phyloP scores from a whole-genome alignment of 1,140 invertebrate species.

The Drosophila orena region DNA sequence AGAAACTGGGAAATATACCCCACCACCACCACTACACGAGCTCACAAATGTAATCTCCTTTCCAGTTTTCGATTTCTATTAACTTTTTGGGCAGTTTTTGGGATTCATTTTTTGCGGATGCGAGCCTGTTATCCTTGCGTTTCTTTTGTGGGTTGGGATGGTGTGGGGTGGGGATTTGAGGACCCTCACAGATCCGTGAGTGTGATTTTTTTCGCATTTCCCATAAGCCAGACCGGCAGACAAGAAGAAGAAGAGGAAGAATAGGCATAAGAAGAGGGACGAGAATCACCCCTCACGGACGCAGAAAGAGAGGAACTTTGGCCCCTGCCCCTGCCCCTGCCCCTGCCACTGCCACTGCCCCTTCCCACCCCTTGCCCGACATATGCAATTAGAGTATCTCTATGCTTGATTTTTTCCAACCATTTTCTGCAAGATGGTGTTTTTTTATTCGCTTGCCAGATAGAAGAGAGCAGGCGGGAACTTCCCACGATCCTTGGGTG shows the following conservation, averaged over 20 bases:
- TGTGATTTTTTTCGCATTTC: conserved; percentile 44
- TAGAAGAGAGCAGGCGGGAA: conserved; percentile 49
- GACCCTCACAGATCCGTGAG: conserved; percentile 31
- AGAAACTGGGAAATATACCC: background rate
- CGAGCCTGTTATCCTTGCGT: conserved; percentile 28
- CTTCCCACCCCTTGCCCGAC: conserved; percentile 1
- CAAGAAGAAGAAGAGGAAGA: conserved; percentile 6
- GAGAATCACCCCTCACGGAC: conserved; percentile 28
- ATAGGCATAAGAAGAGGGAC: background rate
- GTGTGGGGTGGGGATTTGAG: background rate
- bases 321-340: background rate
- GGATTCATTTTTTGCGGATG: conserved; percentile 17
- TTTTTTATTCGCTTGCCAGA: conserved; percentile 3
- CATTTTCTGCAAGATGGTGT: conserved; percentile 30
- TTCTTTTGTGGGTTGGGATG: background rate
- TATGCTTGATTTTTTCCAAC: conserved; percentile 40
- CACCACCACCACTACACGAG: background rate
- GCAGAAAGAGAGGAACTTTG: conserved; percentile 34
- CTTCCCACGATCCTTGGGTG: conserved; percentile 78
- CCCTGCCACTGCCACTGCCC: conserved; percentile 3
- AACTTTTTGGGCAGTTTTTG: conserved; percentile 19
- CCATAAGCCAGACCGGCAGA: conserved; percentile 40
- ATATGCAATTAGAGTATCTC: conserved; percentile 57
- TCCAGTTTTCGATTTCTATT: conserved; percentile 44
- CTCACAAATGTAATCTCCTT: conserved; percentile 45